phyloP scores from a whole-genome alignment of 2,113 vertebrate genomes.

The Chionomys nivalis region DNA sequence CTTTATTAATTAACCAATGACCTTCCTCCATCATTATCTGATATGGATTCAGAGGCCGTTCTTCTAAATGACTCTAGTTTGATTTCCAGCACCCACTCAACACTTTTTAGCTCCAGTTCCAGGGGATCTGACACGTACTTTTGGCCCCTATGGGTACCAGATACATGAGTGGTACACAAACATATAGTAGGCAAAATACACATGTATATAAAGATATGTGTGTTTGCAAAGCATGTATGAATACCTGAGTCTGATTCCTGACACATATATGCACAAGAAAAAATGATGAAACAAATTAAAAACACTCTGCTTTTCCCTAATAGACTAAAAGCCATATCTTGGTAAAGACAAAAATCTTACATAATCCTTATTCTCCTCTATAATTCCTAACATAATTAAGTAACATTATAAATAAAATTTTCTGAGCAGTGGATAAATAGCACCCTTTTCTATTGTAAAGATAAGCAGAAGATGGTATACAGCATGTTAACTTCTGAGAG shows the following conservation, averaged over 20 bases:
- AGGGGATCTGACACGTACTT: background rate
- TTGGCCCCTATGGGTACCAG: background rate
- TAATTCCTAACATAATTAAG: constrained; percentile 47
- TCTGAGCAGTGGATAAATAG: background rate
- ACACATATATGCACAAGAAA: background rate
- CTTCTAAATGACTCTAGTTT: background rate
- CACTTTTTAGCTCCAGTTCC: background rate
- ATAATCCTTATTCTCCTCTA: background rate
- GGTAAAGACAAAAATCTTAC: constrained; percentile 9
- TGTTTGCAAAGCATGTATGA: background rate
- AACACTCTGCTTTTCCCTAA: background rate
- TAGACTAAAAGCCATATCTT: constrained; percentile 28
- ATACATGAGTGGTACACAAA: background rate
- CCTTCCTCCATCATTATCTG: too few species aligned
- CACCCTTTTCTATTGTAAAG: background rate
- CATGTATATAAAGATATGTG: background rate
- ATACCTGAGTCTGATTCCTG: background rate
- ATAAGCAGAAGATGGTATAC: background rate
- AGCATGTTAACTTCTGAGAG: background rate
- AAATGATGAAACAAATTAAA: background rate
- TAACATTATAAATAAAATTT: background rate
- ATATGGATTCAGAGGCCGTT: background rate
- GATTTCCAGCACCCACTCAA: background rate
- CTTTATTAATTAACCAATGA: too few species aligned
- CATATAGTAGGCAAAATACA: background rate